Evolutionary conservation across 2,113 vertebrate genomes (phyloP).

Genomic region (Perca flavescens): DNA sequence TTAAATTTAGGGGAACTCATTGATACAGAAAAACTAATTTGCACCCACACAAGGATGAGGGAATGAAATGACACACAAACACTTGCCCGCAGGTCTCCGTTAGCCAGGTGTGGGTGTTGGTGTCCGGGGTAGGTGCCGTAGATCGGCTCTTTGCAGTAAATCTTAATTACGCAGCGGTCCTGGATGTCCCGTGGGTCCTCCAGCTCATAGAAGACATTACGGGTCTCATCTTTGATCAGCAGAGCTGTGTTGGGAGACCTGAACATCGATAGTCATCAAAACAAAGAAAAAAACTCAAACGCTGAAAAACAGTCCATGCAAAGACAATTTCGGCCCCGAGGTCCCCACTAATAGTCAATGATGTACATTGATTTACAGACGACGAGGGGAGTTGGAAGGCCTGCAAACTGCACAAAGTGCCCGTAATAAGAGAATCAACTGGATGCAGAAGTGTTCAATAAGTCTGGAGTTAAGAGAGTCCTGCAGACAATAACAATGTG

Average conservation of each 20-base stretch:
- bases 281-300: not conserved
- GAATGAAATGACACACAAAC: not conserved
- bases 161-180: constrained; percentile 98
- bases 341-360: constrained; percentile 13
- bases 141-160: constrained; percentile 95
- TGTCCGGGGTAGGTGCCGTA: constrained; percentile 92
- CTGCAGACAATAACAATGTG: not conserved
- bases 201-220: constrained; percentile 97
- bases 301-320: constrained; percentile 14
- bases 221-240: constrained; percentile 97
- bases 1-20: not conserved
- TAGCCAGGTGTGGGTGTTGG: constrained; percentile 90
- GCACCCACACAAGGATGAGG: not conserved
- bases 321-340: constrained; percentile 23
- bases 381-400: not conserved
- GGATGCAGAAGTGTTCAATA: not conserved
- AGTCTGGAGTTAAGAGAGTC: not conserved
- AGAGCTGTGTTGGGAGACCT: constrained; percentile 96
- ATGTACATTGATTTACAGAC: constrained; percentile 3
- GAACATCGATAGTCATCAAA: constrained; percentile 71
- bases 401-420: constrained; percentile 7
- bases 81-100: constrained; percentile 95
- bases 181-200: constrained; percentile 97
- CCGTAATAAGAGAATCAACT: constrained; percentile 36
- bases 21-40: not conserved